Percentiles rank a stretch among this genome's conserved stretches.
These are phyloP conservation scores for Hemiscyllium ocellatum DNA, from an alignment of 2,113 vertebrate species.

Conservation along the genomic window DNA sequence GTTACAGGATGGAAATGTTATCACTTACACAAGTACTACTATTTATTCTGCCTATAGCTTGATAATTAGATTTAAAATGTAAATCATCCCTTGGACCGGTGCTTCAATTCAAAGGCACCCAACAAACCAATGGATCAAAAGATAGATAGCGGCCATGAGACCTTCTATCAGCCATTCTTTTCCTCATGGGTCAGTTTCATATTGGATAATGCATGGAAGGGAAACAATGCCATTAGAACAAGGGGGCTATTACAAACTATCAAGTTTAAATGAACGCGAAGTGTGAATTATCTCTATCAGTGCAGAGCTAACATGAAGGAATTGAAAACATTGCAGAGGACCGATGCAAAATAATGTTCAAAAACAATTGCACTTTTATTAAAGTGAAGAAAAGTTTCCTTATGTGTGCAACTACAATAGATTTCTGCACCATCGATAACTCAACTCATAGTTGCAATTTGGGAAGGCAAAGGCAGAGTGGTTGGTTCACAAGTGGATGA, in stretches of 20 bases:
- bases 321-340: slow-evolving; percentile 10
- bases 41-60: background rate
- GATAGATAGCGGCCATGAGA: slow-evolving; percentile 40
- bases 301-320: slow-evolving; percentile 8
- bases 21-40: background rate
- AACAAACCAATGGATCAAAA: slow-evolving; percentile 44
- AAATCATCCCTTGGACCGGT: slow-evolving; percentile 37
- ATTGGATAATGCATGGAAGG: slow-evolving; percentile 46
- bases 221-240: slow-evolving; percentile 51
- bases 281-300: slow-evolving; percentile 1
- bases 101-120: background rate
- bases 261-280: background rate
- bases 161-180: background rate
- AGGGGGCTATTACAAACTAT: slow-evolving; percentile 44
- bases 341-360: background rate
- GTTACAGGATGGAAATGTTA: background rate
- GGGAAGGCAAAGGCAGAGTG: background rate
- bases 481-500: background rate
- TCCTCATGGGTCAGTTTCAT: background rate
- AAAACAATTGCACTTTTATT: background rate
- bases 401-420: background rate
- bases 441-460: background rate
- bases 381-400: background rate
- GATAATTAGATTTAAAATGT: too few species aligned
- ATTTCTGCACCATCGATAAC: background rate